Base-by-base conservation (phyloP, 2,797 vertebrate species). In the Scarus forsteni region DNA sequence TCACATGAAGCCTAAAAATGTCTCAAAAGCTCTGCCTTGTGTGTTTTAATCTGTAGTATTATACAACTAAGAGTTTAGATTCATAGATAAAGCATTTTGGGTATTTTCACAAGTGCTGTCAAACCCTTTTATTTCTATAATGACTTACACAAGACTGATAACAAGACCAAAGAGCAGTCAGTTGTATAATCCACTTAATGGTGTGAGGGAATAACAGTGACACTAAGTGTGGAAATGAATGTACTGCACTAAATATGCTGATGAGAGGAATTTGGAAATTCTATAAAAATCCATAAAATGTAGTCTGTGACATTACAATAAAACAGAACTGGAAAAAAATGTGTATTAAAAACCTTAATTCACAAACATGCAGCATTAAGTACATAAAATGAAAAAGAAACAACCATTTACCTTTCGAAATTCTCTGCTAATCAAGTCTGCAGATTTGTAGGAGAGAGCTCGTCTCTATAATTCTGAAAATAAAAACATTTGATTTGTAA, bases 381-480 rank as follows among this genome's bases (percentile, higher is more conserved):
- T 53, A 27, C 27, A 15, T 70, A 10, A 12, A 64, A 75, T 0
- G 58, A 12, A 53, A 48, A 10, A n/a, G n/a, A 39, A 39, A 39
- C 38, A 55, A 0, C 3, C 49, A 63, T 81, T 93, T 89, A 95
- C 94, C 94, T 94, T 92, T 78, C 61, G 59, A 85, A 92, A 87
- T 87, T 89, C 92, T 90, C 89, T 84, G 85, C 91, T 93, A 93
- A 94, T 95, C 94, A 95, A 93, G 95, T 95, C 80, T 94, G 94
- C 78, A 88, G 90, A 91, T 92, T 88, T 68, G 93, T 93, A 82
- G 93, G 92, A 56, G 94, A 93, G 89, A 92, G 72, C 75, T 89
- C 93, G 85, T 94, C 92, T 93, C 93, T 92, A 90, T 85, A 90
- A 92, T 91, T 94, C 95, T 95, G 91, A 49, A 92, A 89, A 40